Percentiles rank a stretch among this genome's conserved stretches.
These are phyloP conservation scores for Leptopilina clavipes DNA, from an alignment of 1,140 invertebrate genomes.

Conservation along the genomic window DNA sequence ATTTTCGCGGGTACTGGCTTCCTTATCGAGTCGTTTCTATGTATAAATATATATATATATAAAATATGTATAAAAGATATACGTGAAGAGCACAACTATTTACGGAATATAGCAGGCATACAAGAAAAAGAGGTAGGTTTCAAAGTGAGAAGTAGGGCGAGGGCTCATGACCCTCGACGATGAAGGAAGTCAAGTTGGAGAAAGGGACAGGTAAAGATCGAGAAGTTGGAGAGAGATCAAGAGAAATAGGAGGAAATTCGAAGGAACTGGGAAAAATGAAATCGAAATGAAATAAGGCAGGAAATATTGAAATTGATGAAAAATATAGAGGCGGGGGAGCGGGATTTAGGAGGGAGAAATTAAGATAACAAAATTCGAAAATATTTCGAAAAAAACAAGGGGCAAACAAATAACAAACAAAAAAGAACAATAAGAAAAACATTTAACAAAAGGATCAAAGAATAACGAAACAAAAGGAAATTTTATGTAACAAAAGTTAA, in stretches of 20 bases:
- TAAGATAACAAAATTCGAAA: background rate
- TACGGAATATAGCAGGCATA: slow-evolving; percentile 33
- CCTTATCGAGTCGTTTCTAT: slow-evolving; percentile 34
- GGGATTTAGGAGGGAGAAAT: background rate
- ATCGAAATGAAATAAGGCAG: background rate
- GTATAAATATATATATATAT: background rate
- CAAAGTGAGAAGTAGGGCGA: slow-evolving; percentile 30
- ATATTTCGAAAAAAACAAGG: too few relatives aligned
- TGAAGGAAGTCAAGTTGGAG: slow-evolving; percentile 22
- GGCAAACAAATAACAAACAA: too few relatives aligned
- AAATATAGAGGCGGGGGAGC: background rate
- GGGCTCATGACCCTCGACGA: background rate
- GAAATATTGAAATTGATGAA: background rate
- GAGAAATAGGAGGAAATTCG: background rate
- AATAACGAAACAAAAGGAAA: too few relatives aligned
- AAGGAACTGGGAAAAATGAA: background rate
- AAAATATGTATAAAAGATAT: background rate
- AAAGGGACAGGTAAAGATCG: slow-evolving; percentile 21
- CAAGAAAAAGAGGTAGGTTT: slow-evolving; percentile 23
- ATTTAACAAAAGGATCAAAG: too few relatives aligned
- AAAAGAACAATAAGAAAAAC: too few relatives aligned
- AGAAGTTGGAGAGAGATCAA: background rate
- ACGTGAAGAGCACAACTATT: slow-evolving; percentile 32
- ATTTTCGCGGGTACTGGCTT: slow-evolving; percentile 59
- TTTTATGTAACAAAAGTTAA: too few relatives aligned